Conservation (phyloP, 2,113 vertebrate species). For the Glaucomys volans region DNA sequence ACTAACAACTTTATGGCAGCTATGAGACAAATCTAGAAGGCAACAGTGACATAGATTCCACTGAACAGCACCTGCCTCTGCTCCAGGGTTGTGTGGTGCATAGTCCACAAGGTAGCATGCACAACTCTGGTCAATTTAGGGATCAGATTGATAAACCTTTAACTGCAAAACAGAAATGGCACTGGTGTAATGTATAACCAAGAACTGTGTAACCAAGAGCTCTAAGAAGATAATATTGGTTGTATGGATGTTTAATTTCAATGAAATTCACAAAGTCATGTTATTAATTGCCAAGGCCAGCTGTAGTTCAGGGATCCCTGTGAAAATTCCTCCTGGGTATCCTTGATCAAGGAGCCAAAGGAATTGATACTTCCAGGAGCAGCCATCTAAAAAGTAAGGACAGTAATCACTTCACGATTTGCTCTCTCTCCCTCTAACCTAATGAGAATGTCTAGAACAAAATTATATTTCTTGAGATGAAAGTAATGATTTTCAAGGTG, state of each 20-base stretch:
- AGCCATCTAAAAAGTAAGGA: constrained; percentile 60
- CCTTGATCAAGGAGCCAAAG: constrained; percentile 43
- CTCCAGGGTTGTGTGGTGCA: background rate
- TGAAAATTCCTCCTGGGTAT: constrained; percentile 34
- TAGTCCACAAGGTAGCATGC: background rate
- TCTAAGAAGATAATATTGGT: constrained; percentile 1
- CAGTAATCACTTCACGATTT: constrained; percentile 14
- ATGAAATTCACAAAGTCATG: constrained; percentile 29
- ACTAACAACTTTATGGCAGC: background rate
- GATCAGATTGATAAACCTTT: background rate
- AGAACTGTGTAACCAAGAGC: background rate
- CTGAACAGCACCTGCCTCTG: background rate
- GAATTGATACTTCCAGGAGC: constrained; percentile 45
- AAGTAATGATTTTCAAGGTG: background rate
- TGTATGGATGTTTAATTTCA: constrained; percentile 39
- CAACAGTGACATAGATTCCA: background rate
- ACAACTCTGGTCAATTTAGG: background rate
- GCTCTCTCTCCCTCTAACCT: background rate
- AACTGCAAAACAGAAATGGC: background rate
- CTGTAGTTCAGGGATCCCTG: constrained; percentile 1
- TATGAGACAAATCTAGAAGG: background rate
- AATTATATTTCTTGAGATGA: background rate
- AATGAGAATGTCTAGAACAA: constrained; percentile 22
- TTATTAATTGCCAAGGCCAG: constrained; percentile 20
- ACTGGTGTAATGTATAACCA: background rate